phyloP scores from a whole-genome alignment of 2,113 vertebrate species.

The Pampusana beccarii region DNA sequence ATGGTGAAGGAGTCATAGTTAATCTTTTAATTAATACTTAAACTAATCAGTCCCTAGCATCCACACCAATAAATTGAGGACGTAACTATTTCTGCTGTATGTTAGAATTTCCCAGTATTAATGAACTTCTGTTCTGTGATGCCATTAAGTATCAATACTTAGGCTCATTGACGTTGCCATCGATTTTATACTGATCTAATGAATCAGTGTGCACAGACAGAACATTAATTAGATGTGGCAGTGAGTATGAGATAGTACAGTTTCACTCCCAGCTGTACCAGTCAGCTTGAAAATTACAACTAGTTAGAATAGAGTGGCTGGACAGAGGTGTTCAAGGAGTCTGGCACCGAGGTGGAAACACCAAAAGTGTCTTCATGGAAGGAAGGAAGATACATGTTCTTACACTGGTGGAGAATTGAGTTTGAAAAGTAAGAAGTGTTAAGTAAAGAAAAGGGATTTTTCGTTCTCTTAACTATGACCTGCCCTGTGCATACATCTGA shows the following conservation, averaged over 20 bases:
- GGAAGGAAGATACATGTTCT: neutral
- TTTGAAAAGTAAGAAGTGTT: neutral
- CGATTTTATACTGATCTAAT: slow-evolving; percentile 43
- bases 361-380: neutral
- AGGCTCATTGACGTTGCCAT: slow-evolving; percentile 6
- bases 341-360: neutral
- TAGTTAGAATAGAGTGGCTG: neutral
- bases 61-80: slow-evolving; percentile 21
- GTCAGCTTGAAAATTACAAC: slow-evolving; percentile 7
- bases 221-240: slow-evolving; percentile 37
- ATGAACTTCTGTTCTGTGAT: slow-evolving; percentile 18
- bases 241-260: neutral
- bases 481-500: neutral
- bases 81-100: slow-evolving; percentile 7
- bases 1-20: slow-evolving; percentile 15
- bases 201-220: neutral
- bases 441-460: neutral
- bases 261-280: slow-evolving; percentile 21
- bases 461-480: neutral
- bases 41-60: slow-evolving; percentile 32
- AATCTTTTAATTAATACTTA: slow-evolving; percentile 58
- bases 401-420: neutral
- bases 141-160: slow-evolving; percentile 47
- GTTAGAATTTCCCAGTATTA: slow-evolving; percentile 22
- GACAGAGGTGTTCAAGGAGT: neutral